Percentiles rank a stretch among this genome's conserved stretches.
These are phyloP conservation scores for Nibea coibor DNA, from an alignment of 2,113 vertebrate genomes.

Conservation along the genomic window DNA sequence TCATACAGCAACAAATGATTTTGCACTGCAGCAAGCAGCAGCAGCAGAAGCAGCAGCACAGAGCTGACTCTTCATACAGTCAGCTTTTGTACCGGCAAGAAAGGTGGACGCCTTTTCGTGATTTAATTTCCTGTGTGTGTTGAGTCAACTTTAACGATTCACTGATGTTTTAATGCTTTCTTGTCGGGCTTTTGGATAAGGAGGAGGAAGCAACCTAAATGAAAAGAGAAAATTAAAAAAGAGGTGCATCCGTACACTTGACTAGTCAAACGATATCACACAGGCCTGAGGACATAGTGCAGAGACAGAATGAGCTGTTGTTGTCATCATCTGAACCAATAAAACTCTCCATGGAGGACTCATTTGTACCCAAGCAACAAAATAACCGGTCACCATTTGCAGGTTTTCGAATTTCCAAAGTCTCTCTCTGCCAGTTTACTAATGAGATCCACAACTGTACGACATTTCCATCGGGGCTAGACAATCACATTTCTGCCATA, in stretches of 20 bases:
- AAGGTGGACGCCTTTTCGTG: constrained; percentile 16
- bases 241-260: not conserved
- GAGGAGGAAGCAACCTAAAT: not conserved
- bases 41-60: constrained; percentile 42
- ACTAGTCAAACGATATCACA: not conserved
- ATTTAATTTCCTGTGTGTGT: constrained; percentile 45
- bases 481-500: not conserved
- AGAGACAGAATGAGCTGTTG: not conserved
- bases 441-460: not conserved
- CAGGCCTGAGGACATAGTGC: not conserved
- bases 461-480: not conserved
- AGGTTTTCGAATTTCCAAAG: not conserved
- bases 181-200: constrained; percentile 1
- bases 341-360: not conserved
- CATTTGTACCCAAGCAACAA: not conserved
- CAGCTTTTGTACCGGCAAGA: constrained; percentile 38
- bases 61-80: constrained; percentile 45
- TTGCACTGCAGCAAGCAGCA: constrained; percentile 59
- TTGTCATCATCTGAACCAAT: not conserved
- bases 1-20: constrained; percentile 56
- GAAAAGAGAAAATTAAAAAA: not conserved
- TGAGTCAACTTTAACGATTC: constrained; percentile 7
- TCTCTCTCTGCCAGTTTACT: not conserved
- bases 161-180: not conserved
- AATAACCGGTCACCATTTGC: not conserved